Evolutionary conservation across 2,797 vertebrate species (phyloP).

Genomic region (Parambassis ranga): DNA sequence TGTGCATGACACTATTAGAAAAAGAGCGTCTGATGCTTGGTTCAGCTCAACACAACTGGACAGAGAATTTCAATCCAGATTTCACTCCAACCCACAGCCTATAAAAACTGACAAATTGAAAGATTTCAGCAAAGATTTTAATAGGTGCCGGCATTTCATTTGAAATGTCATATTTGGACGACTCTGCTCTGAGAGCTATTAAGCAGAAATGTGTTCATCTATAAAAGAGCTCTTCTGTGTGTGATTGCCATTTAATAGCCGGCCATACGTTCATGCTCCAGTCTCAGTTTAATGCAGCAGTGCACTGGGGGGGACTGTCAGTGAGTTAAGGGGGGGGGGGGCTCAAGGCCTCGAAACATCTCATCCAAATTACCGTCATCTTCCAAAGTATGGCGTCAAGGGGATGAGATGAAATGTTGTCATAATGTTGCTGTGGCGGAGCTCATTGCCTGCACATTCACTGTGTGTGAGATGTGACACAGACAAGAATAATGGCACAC

Average conservation of each 20-base stretch:
- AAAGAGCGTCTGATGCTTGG: not conserved
- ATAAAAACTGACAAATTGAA: conserved; percentile 47
- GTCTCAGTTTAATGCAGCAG: conserved; percentile 51
- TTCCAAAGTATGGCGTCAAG: conserved; percentile 39
- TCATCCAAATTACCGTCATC: conserved; percentile 65
- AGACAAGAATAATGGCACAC: not conserved
- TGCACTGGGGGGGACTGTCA: conserved; percentile 33
- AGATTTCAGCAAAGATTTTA: conserved; percentile 59
- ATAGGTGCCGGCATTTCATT: conserved; percentile 49
- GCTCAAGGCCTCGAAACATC: conserved; percentile 44
- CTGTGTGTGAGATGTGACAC: not conserved
- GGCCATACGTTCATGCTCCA: conserved; percentile 61
- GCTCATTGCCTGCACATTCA: conserved; percentile 28
- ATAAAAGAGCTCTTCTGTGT: conserved; percentile 62
- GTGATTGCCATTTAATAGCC: conserved; percentile 72
- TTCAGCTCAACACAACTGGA: conserved; percentile 1
- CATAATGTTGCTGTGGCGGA: conserved; percentile 32
- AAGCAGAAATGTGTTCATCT: conserved; percentile 62
- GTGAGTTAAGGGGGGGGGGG: conserved; percentile 1
- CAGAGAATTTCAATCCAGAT: conserved; percentile 18
- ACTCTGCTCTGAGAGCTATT: conserved; percentile 63
- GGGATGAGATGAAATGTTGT: conserved; percentile 57
- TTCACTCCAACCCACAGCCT: conserved; percentile 19
- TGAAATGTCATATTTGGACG: conserved; percentile 63
- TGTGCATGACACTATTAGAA: conserved; percentile 33